Conservation (phyloP, 2,888 invertebrate species). For the Craniophora ligustri region DNA sequence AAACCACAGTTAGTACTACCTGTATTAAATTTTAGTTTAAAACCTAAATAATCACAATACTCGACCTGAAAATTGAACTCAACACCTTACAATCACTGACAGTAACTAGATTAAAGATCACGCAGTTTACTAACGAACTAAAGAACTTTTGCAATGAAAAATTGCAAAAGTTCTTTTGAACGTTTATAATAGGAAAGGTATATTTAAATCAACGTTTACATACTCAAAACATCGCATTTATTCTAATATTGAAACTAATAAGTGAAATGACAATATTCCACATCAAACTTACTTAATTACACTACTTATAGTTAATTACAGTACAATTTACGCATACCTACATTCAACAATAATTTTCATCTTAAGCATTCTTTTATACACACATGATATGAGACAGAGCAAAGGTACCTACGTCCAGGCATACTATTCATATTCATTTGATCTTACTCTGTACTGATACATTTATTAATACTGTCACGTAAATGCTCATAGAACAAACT, state of each 20-base stretch:
- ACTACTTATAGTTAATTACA: constrained; percentile 61
- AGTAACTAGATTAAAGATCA: too few relatives aligned
- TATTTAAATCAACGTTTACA: constrained; percentile 16
- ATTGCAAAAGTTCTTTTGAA: too few relatives aligned
- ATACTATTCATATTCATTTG: constrained; percentile 54
- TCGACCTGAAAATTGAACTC: too few relatives aligned
- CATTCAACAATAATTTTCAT: constrained; percentile 68
- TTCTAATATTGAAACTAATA: constrained; percentile 68
- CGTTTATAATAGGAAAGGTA: too few relatives aligned
- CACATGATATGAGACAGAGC: constrained; percentile 73
- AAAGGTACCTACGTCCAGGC: constrained; percentile 54
- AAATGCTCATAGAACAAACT: constrained; percentile 80
- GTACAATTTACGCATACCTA: constrained; percentile 68
- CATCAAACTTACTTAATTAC: constrained; percentile 59
- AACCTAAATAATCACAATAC: too few relatives aligned
- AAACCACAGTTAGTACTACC: too few relatives aligned
- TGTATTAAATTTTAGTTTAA: too few relatives aligned
- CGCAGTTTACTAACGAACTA: background rate
- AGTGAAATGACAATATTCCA: constrained; percentile 67
- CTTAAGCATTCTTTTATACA: constrained; percentile 70
- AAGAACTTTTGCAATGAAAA: background rate
- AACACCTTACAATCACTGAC: too few relatives aligned
- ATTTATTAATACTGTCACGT: constrained; percentile 86
- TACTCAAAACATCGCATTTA: constrained; percentile 68
- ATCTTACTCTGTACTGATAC: constrained; percentile 71